These are phyloP conservation scores for Philaethria dido DNA, from an alignment of 2,888 invertebrate genomes.

Conservation along the genomic window DNA sequence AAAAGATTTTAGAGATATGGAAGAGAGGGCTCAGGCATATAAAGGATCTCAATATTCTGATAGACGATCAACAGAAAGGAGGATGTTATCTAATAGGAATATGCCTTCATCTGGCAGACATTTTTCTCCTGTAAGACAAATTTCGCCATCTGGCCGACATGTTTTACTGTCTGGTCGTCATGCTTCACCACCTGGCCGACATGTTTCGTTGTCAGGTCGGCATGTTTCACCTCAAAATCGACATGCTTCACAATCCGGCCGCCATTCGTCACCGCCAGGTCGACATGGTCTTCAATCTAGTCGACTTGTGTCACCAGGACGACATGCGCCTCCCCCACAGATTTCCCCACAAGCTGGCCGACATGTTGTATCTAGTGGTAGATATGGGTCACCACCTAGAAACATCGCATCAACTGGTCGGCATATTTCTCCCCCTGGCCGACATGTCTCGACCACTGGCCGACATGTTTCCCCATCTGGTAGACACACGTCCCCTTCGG, in stretches of 20 bases:
- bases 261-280: constrained; percentile 30
- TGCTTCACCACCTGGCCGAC: constrained; percentile 44
- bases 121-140: constrained; percentile 41
- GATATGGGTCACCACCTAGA: constrained; percentile 39
- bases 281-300: constrained; percentile 19
- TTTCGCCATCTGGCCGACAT: constrained; percentile 30
- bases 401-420: constrained; percentile 27
- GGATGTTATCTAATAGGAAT: constrained; percentile 43
- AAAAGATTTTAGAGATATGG: constrained; percentile 26
- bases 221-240: constrained; percentile 43
- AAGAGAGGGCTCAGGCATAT: constrained; percentile 45
- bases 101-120: constrained; percentile 39
- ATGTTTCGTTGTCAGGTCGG: constrained; percentile 36
- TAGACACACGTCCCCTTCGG: constrained; percentile 44
- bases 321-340: constrained; percentile 34
- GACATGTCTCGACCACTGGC: constrained; percentile 38
- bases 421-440: constrained; percentile 36
- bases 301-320: constrained; percentile 29
- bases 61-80: constrained; percentile 45
- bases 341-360: constrained; percentile 47
- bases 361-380: constrained; percentile 38
- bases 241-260: constrained; percentile 44
- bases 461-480: constrained; percentile 43
- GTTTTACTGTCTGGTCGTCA: constrained; percentile 36
- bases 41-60: constrained; percentile 38